Evolutionary conservation across 2,113 vertebrate genomes (phyloP), one percentile per base, ranked within the genome.

Genomic region (Petaurus breviceps): DNA sequence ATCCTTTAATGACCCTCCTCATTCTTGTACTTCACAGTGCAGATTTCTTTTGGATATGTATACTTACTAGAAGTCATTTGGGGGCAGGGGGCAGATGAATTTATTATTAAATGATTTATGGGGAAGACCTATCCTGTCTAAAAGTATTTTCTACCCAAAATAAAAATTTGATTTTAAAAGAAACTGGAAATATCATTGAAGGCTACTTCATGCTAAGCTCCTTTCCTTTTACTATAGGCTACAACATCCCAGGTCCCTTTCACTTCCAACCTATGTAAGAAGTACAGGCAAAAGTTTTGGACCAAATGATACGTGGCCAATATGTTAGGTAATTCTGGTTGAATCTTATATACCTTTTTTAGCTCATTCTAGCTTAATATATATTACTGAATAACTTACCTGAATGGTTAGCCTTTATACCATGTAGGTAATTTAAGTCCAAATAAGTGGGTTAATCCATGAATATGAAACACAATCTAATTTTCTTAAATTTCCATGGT

Each of bases 61-160:
- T 23, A 22, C 1, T 84, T 43, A 43, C 16, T 84, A n/a, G 16
- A 43, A 3, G 19, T 84, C 68, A 84, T 84, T 43, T 6, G 37
- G 68, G n/a, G n/a, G 68, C 23, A 43, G n/a, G 16, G 19, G 68
- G 1, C 37, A 84, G 68, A 84, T 84, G 16, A 43, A 43, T 43
- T 91, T 94, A 77, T 54, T 94, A 51, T 49, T 94, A 91, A 37
- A 26, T 94, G 31, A 57, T 94, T 0, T 28, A 25, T 91, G 92
- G 95, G 23, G 61, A 68, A 95, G 28, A 96, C 19, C 19, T 95
- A 22, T 53, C 37, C 92, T 95, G 22, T 84, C 37, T 24, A 37
- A 55, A 97, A 95, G 51, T 93, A 16, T 95, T 97, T 94, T 50
- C n/a, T 97, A 47, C 16, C n/a, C 16, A 94, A 90, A 92, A 47